These are phyloP conservation scores for Corythucha ciliata DNA, from an alignment of 2,888 invertebrate genomes.

Conservation along the genomic window DNA sequence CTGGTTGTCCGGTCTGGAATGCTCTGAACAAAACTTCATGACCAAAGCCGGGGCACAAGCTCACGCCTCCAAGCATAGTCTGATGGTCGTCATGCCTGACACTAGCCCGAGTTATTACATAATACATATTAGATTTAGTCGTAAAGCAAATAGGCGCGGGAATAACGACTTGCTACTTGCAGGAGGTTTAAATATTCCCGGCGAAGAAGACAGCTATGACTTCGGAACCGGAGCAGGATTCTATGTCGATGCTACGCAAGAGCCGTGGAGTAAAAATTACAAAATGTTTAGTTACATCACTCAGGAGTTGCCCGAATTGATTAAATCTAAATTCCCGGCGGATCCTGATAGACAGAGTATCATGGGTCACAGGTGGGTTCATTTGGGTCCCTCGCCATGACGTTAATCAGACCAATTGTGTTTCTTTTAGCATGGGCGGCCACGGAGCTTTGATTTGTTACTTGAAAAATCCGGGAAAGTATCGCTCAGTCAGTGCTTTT, in stretches of 20 bases:
- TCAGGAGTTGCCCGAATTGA: conserved; percentile 65
- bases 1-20: conserved; percentile 85
- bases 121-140: background rate
- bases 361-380: conserved; percentile 63
- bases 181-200: conserved; percentile 76
- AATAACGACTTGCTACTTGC: background rate
- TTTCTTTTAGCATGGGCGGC: conserved; percentile 82
- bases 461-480: conserved; percentile 81
- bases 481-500: conserved; percentile 84
- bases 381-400: background rate
- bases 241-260: conserved; percentile 82
- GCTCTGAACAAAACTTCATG: conserved; percentile 92
- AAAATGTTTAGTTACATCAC: conserved; percentile 94
- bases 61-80: conserved; percentile 73
- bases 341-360: conserved; percentile 56
- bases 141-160: background rate
- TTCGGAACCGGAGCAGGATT: conserved; percentile 94
- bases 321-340: conserved; percentile 65
- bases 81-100: conserved; percentile 88
- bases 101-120: conserved; percentile 66
- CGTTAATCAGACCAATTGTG: background rate
- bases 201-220: conserved; percentile 86
- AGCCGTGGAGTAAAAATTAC: conserved; percentile 89
- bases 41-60: conserved; percentile 91
- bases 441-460: conserved; percentile 89